phyloP scores from a whole-genome alignment of 37 sponge, comb jelly and placozoan genomes.

The Lycopodina hypogea region DNA sequence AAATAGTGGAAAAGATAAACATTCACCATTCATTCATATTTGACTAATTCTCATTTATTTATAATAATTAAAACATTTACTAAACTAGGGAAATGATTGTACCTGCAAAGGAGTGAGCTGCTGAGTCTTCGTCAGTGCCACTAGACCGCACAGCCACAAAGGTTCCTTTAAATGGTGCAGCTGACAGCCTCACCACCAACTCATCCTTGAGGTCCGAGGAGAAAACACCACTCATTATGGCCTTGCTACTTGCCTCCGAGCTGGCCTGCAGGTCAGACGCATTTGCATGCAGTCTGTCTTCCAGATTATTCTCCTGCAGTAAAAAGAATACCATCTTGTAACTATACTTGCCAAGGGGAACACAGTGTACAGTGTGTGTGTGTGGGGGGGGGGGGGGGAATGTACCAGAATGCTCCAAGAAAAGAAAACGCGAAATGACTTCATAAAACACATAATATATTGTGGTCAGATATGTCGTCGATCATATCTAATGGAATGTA shows the following conservation, averaged over 20 bases:
- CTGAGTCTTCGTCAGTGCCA: slow-evolving; percentile 89
- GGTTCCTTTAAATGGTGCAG: slow-evolving; percentile 30
- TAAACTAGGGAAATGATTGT: too few species aligned
- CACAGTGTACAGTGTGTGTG: neutral
- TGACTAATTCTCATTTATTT: too few species aligned
- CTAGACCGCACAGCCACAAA: slow-evolving; percentile 85
- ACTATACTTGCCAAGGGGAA: neutral
- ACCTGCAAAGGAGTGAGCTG: slow-evolving; percentile 87
- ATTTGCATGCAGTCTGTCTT: slow-evolving; percentile 18
- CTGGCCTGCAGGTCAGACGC: slow-evolving; percentile 29
- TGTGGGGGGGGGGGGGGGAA: neutral
- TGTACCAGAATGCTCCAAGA: neutral
- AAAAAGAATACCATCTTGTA: neutral
- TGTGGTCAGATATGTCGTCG: too few species aligned
- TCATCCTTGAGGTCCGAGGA: slow-evolving; percentile 38
- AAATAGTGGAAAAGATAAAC: too few species aligned
- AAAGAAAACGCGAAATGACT: neutral
- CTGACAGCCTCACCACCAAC: slow-evolving; percentile 15
- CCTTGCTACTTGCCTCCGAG: slow-evolving; percentile 15
- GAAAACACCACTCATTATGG: slow-evolving; percentile 26
- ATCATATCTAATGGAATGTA: too few species aligned
- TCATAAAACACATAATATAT: too few species aligned
- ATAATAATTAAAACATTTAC: too few species aligned
- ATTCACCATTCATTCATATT: too few species aligned
- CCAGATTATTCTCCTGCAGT: slow-evolving; percentile 49